Percentiles rank a stretch among this genome's conserved stretches.
These are phyloP conservation scores for Huso huso DNA, from an alignment of 2,797 vertebrate genomes.

Conservation along the genomic window DNA sequence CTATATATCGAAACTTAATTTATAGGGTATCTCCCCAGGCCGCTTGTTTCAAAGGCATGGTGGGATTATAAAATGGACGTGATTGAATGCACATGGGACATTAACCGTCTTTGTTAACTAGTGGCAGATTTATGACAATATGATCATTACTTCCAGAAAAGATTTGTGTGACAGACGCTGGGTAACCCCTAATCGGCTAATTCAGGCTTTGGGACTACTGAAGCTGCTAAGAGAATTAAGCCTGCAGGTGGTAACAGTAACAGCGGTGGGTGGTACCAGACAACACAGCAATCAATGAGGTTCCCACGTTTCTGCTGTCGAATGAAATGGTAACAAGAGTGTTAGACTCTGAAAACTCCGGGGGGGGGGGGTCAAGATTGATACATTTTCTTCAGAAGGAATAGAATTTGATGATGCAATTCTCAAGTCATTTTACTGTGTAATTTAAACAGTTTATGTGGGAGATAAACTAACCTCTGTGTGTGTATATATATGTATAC, in stretches of 20 bases:
- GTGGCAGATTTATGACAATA: constrained; percentile 17
- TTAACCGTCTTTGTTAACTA: constrained; percentile 36
- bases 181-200: constrained; percentile 30
- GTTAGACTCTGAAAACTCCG: not conserved
- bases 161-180: constrained; percentile 12
- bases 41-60: not conserved
- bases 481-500: too few relatives aligned
- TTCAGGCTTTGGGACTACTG: constrained; percentile 15
- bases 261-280: constrained; percentile 6
- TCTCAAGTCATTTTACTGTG: not conserved
- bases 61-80: not conserved
- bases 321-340: not conserved
- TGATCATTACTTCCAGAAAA: constrained; percentile 7
- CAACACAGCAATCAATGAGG: not conserved
- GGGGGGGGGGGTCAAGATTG: too few relatives aligned
- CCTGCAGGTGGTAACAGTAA: not conserved
- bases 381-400: too few relatives aligned
- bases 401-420: too few relatives aligned
- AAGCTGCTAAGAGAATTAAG: constrained; percentile 17
- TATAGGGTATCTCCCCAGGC: too few relatives aligned
- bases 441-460: too few relatives aligned
- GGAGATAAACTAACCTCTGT: too few relatives aligned
- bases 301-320: constrained; percentile 16
- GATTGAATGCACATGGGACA: constrained; percentile 9
- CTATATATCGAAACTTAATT: too few relatives aligned